Conservation (phyloP, 2,797 vertebrate genomes). For the Chiloscyllium punctatum region DNA sequence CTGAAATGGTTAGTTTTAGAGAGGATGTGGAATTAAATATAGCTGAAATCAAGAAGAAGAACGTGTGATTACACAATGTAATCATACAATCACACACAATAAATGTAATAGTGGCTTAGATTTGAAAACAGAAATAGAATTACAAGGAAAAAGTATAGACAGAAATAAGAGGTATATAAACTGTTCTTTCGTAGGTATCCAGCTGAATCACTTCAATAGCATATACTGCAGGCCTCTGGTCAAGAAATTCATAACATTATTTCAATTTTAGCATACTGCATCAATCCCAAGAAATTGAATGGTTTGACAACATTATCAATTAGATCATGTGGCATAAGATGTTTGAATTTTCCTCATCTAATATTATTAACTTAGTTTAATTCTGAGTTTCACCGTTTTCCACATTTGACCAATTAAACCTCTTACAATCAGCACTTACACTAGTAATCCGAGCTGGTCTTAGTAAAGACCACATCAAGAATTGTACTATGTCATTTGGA, state of each 20-base stretch:
- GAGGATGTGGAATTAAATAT: not conserved
- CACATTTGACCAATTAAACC: not conserved
- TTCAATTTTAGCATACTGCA: not conserved
- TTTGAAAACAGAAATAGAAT: not conserved
- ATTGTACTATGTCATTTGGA: not conserved
- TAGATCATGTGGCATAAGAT: not conserved
- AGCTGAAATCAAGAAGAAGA: not conserved
- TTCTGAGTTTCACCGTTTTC: not conserved
- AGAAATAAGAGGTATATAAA: not conserved
- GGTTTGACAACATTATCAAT: not conserved
- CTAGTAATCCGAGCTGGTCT: not conserved
- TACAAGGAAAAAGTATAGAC: not conserved
- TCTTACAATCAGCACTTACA: not conserved
- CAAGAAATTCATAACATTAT: not conserved
- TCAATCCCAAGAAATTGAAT: not conserved
- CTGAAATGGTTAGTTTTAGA: not conserved
- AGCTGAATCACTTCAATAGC: not conserved
- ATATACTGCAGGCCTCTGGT: not conserved
- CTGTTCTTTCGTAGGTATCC: slow-evolving; percentile 2
- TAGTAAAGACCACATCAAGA: not conserved
- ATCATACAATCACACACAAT: not conserved
- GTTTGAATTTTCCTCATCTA: not conserved
- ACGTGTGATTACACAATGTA: not conserved
- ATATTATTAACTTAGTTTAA: not conserved
- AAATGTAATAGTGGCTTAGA: slow-evolving; percentile 17